phyloP scores from a whole-genome alignment of 2,113 vertebrate species.

The Typhlomys cinereus region DNA sequence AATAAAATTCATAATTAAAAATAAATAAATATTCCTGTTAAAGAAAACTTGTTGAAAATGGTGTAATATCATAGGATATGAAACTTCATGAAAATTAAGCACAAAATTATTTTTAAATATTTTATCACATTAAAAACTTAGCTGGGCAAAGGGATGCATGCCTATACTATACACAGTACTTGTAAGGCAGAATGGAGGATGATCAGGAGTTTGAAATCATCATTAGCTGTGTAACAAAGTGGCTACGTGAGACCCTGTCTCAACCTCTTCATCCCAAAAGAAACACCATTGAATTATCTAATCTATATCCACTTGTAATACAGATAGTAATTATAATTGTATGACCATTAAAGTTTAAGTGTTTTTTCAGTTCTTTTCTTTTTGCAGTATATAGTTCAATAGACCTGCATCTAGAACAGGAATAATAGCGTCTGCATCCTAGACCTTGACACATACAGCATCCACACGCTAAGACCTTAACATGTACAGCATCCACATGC shows the following conservation, averaged over 20 bases:
- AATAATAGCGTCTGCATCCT: not conserved
- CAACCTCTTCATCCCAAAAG: too few species aligned
- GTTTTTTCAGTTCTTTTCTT: not conserved
- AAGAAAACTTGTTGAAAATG: not conserved
- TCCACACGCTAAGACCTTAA: too few species aligned
- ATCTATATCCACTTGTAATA: not conserved
- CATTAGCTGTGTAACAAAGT: not conserved
- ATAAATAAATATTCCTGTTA: too few species aligned
- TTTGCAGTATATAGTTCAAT: not conserved
- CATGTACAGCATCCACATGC: too few species aligned
- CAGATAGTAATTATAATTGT: not conserved
- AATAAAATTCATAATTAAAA: too few species aligned
- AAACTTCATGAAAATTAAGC: constrained; percentile 10
- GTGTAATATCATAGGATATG: not conserved
- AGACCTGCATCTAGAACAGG: not conserved
- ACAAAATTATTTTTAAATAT: not conserved
- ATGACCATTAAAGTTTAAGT: not conserved
- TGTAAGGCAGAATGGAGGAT: not conserved
- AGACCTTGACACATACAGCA: too few species aligned
- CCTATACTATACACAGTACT: not conserved
- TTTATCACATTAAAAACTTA: constrained; percentile 46
- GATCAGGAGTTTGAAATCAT: not conserved
- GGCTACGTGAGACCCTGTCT: not conserved
- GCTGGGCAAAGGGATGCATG: not conserved
- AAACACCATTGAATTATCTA: not conserved